These are phyloP conservation scores for Calliopum simillimum DNA, from an alignment of 2,888 invertebrate species.

Conservation along the genomic window DNA sequence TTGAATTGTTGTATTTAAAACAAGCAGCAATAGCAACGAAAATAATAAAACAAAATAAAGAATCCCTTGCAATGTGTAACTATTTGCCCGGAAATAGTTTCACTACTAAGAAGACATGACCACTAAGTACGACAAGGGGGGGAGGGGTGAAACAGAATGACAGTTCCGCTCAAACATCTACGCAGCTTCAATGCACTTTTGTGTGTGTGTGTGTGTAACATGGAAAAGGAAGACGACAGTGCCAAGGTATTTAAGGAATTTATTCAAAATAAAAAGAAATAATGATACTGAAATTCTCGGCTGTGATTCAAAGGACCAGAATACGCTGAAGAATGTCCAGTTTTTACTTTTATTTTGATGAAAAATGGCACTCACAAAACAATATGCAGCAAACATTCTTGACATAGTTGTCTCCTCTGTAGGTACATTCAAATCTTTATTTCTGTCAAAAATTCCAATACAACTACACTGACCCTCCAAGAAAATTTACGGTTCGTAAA, in stretches of 20 bases:
- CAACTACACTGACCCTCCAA: too few relatives aligned
- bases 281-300: background rate
- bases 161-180: background rate
- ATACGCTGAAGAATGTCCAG: too few relatives aligned
- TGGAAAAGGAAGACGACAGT: background rate
- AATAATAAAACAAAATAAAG: too few relatives aligned
- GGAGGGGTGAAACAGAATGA: background rate
- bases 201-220: background rate
- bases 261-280: conserved; percentile 7
- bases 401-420: too few relatives aligned
- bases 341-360: too few relatives aligned
- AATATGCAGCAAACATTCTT: too few relatives aligned
- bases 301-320: background rate
- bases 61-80: background rate
- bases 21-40: background rate
- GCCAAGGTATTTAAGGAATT: conserved; percentile 20
- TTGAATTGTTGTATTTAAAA: conserved; percentile 13
- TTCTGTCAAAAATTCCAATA: too few relatives aligned
- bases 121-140: background rate
- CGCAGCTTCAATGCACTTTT: conserved; percentile 22
- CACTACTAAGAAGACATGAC: background rate
- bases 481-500: too few relatives aligned
- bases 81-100: conserved; percentile 26
- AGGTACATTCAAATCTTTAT: too few relatives aligned
- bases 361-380: too few relatives aligned